Conservation (phyloP, 2,113 vertebrate genomes). For the Anolis carolinensis region DNA sequence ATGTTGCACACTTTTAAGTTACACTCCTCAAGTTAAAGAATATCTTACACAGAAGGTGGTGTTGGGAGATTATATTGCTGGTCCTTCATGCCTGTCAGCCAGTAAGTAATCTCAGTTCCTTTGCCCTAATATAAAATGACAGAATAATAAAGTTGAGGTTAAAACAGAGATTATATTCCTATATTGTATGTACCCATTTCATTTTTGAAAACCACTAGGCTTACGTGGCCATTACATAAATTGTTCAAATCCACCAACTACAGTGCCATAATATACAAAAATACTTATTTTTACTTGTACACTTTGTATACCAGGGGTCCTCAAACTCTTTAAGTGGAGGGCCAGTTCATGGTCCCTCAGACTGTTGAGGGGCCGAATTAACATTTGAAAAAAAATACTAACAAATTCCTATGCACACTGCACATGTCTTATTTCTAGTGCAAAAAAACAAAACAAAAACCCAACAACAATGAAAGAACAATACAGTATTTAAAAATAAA, state of each 20-base stretch:
- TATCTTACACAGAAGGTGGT: constrained; percentile 92
- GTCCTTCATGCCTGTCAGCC: constrained; percentile 90
- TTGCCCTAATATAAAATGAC: constrained; percentile 82
- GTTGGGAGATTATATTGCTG: constrained; percentile 85
- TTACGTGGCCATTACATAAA: neutral
- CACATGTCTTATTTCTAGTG: too few relatives aligned
- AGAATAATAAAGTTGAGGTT: constrained; percentile 43
- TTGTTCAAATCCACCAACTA: neutral
- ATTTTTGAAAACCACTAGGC: neutral
- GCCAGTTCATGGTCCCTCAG: too few relatives aligned
- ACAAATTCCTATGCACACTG: too few relatives aligned
- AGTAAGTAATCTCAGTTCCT: constrained; percentile 94
- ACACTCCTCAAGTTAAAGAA: neutral
- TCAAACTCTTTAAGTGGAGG: too few relatives aligned
- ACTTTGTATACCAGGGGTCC: too few relatives aligned
- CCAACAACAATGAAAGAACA: too few relatives aligned
- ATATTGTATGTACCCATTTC: constrained; percentile 16
- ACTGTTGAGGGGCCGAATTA: too few relatives aligned
- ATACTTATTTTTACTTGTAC: constrained; percentile 27
- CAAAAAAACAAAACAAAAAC: too few relatives aligned
- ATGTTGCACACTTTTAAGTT: neutral
- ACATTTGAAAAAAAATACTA: too few relatives aligned
- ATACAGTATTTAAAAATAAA: too few relatives aligned
- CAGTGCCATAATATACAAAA: neutral
- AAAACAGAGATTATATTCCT: constrained; percentile 40